Base-by-base conservation (phyloP, 2,888 invertebrate genomes). In the Brachyopa scutellaris region DNA sequence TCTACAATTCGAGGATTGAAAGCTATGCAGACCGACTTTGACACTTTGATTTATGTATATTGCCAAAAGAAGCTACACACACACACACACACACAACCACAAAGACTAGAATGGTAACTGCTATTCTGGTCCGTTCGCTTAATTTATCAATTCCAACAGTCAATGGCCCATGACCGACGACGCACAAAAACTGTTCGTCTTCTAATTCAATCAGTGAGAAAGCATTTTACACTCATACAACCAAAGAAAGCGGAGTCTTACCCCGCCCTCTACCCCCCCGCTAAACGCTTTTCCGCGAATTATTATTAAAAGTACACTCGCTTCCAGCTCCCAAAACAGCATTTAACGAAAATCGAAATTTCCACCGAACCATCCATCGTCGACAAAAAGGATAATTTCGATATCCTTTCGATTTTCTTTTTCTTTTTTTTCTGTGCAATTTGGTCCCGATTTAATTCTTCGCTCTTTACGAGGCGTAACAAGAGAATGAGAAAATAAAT, bases 111-210 rank as follows among this genome's bases (percentile, higher is more conserved):
- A 26, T 26, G 6, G 26, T 26, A 26, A 5, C 26, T 26, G 4
- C 6, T 26, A 26, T 26, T 6, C 26, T 26, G 26, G 26, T 26
- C 26, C 26, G 26, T 5, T 19, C 40, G 29, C 42, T 42, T 45
- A 64, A 78, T 78, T 78, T 72, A 78, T 78, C 78, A 78, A 72
- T 62, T 59, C 36, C 38, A 19, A 36, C 57, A 78, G 31, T 72
- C 78, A 78, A 66, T 72, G 51, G 66, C 51, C 42, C 78, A 66
- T 55, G 51, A 45, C 72, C 31, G 47, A 8, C 31, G 53, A 31
- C 6, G 23, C 7, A 23, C 17, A 26, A 8, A 8, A 36, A 38
- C 40, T 33, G 15, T 15, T 49, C 66, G 29, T 51, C 67, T 57
- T 57, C 57, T 31, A 57, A 40, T 66, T 74, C 40, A 74, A 73